These are phyloP conservation scores for Leucophenga varia DNA, from an alignment of 1,140 invertebrate species.

Conservation along the genomic window DNA sequence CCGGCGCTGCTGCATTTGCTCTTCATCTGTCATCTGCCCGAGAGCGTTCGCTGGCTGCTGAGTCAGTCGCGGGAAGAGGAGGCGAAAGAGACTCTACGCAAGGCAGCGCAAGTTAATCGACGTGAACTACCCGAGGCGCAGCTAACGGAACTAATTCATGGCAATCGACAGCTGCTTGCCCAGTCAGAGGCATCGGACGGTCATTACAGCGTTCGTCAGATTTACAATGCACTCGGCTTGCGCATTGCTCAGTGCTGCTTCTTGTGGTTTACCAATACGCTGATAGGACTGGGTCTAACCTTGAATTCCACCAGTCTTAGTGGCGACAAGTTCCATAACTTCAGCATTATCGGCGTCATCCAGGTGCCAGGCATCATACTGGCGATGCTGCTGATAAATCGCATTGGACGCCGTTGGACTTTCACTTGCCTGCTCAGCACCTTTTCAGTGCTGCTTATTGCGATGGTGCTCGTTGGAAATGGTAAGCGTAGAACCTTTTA, in stretches of 20 bases:
- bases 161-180: conserved; percentile 36
- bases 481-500: too few species aligned
- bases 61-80: conserved; percentile 67
- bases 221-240: conserved; percentile 55
- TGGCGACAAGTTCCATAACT: conserved; percentile 71
- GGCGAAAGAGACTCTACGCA: conserved; percentile 62
- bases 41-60: conserved; percentile 73
- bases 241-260: conserved; percentile 66
- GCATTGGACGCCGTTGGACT: conserved; percentile 64
- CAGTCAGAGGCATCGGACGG: conserved; percentile 32
- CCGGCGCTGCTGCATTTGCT: conserved; percentile 66
- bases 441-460: too few species aligned
- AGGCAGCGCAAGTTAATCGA: conserved; percentile 70
- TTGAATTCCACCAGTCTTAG: conserved; percentile 71
- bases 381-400: conserved; percentile 64
- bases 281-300: conserved; percentile 78
- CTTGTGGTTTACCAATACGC: conserved; percentile 68
- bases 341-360: conserved; percentile 67
- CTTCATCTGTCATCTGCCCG: conserved; percentile 63
- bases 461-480: too few species aligned
- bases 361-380: conserved; percentile 71
- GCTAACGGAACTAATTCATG: conserved; percentile 52
- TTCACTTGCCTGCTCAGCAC: too few species aligned
- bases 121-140: conserved; percentile 60
- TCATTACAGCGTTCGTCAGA: conserved; percentile 57